A percentile compares a stretch with the other conserved stretches of the same genome.
Evolutionary conservation across 1,140 invertebrate genomes (phyloP).

Genomic region (Popillia japonica): DNA sequence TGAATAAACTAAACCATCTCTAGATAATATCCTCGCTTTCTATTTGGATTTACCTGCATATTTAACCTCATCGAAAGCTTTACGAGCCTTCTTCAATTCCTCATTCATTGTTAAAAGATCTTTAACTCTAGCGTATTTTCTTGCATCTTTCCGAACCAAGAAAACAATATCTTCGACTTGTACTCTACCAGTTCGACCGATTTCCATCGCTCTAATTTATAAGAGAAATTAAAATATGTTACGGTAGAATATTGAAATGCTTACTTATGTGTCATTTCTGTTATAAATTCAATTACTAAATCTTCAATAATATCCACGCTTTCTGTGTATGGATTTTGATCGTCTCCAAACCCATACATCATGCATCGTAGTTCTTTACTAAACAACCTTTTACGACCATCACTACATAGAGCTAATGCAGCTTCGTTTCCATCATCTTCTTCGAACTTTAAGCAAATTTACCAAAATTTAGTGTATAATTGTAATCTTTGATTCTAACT

Average conservation of each 20-base stretch:
- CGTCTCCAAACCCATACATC: constrained; percentile 99
- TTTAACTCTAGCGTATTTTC: constrained; percentile 98
- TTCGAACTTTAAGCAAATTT: constrained; percentile 59
- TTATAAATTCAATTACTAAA: constrained; percentile 97
- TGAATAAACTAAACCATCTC: background rate
- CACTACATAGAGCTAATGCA: constrained; percentile 67
- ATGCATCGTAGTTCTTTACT: constrained; percentile 95
- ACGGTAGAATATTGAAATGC: constrained; percentile 38
- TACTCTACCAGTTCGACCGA: constrained; percentile 91
- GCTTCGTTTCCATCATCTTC: constrained; percentile 74
- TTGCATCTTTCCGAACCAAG: constrained; percentile 94
- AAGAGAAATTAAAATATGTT: background rate
- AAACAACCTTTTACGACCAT: constrained; percentile 83
- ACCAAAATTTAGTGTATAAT: too few relatives aligned
- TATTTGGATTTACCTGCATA: constrained; percentile 67
- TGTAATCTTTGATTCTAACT: constrained; percentile 33
- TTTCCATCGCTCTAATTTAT: constrained; percentile 88
- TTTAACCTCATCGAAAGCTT: constrained; percentile 99
- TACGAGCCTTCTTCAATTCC: constrained; percentile 97
- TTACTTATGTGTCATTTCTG: constrained; percentile 88
- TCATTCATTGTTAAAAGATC: constrained; percentile 99
- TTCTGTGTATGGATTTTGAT: constrained; percentile 98
- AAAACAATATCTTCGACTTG: constrained; percentile 99
- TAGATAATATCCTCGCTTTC: background rate
- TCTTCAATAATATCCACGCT: constrained; percentile 98